Evolutionary conservation across 2,113 vertebrate species (phyloP), one percentile per base, ranked within the genome.

Genomic region (Nesoenas mayeri): DNA sequence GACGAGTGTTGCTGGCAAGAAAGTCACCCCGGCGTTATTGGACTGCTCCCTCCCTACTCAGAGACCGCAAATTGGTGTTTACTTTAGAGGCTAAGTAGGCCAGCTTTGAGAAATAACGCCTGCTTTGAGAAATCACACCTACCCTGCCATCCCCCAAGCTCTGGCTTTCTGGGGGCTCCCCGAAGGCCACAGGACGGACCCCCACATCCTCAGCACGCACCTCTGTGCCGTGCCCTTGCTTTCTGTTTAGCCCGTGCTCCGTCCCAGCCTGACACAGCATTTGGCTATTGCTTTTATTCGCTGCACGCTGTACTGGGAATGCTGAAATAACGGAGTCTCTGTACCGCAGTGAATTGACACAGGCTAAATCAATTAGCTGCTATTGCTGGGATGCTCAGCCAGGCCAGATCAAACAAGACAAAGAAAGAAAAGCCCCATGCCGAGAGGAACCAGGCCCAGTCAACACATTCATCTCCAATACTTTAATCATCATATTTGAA

Each of bases 281-380:
- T 82, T 17, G 32, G 53, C 62, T 53, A 4, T 58, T 69, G 81
- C 38, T 58, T 83, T 89, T 65, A 36, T 73, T 73, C 79, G 71
- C 60, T 53, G 58, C 22, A 5, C 0, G 10, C 78, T 36, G 50
- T 60, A 54, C 31, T 44, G 66, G 48, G 48, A 73, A 42, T 50
- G 53, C 62, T 50, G 53, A 81, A 85, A 65, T 28, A 78, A 79
- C 69, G 0, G 0, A 40, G 75, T 15, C 36, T 56, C 67, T 34
- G 87, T 38, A 22, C 58, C 6, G 51, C 83, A 28, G 58, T 18
- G 79, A 80, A 78, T 10, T 94, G 75, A 95, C 86, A 92, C 77
- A 89, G 81, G 79, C 87, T 92, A 96, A 93, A 79, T 77, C 71
- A 94, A 87, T 93, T 75, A 91, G 89, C 81, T 89, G 80, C 58